A percentile compares a stretch with the other conserved stretches of the same genome.
phyloP scores from a whole-genome alignment of 2,797 vertebrate species.

The Allobates femoralis region DNA sequence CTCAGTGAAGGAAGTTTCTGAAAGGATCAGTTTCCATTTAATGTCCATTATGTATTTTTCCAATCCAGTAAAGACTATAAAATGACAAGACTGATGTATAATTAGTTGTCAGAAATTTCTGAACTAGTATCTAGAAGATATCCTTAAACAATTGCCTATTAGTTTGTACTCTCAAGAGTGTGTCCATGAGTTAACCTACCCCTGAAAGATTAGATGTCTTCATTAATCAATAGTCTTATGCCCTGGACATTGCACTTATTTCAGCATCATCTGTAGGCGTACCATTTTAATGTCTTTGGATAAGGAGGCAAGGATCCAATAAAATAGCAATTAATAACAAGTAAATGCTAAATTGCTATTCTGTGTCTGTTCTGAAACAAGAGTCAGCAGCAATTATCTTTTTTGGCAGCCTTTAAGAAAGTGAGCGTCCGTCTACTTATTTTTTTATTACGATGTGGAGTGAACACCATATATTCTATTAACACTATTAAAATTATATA shows the following conservation, averaged over 20 bases:
- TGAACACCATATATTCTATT: not conserved
- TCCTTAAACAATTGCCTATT: slow-evolving; percentile 56
- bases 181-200: slow-evolving; percentile 23
- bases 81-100: slow-evolving; percentile 46
- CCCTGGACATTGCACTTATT: slow-evolving; percentile 58
- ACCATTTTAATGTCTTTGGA: slow-evolving; percentile 70
- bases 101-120: slow-evolving; percentile 29
- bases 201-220: slow-evolving; percentile 23
- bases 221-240: slow-evolving; percentile 64
- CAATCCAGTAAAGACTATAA: slow-evolving; percentile 42
- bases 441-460: slow-evolving; percentile 8
- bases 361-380: slow-evolving; percentile 55
- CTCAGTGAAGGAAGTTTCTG: slow-evolving; percentile 14
- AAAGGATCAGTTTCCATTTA: slow-evolving; percentile 38
- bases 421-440: slow-evolving; percentile 68
- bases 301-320: slow-evolving; percentile 69
- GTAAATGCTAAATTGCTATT: slow-evolving; percentile 70
- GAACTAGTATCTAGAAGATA: slow-evolving; percentile 18
- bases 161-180: slow-evolving; percentile 13
- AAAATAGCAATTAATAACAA: slow-evolving; percentile 74
- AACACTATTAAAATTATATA: slow-evolving; percentile 3
- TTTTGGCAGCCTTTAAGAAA: slow-evolving; percentile 68
- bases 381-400: slow-evolving; percentile 70
- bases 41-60: slow-evolving; percentile 38
- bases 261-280: slow-evolving; percentile 62